Percentiles rank a stretch among this genome's conserved stretches.
phyloP scores from a whole-genome alignment of 2,888 invertebrate genomes.

The Pterostichus niger region DNA sequence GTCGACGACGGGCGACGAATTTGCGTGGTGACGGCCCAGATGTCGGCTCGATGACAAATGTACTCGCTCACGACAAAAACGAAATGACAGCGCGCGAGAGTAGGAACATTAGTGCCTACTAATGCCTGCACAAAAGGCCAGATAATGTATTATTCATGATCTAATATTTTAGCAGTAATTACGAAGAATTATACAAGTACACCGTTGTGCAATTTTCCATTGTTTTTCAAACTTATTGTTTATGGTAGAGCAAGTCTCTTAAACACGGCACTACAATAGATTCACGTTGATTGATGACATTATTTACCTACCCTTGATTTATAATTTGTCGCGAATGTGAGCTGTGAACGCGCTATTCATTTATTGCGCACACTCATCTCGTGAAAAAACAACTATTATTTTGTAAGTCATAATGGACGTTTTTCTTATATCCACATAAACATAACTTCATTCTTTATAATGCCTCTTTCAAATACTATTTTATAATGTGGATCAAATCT shows the following conservation, averaged over 20 bases:
- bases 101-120: slow-evolving; percentile 31
- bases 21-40: slow-evolving; percentile 29
- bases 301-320: background rate
- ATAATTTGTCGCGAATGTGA: background rate
- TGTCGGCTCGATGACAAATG: slow-evolving; percentile 50
- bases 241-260: background rate
- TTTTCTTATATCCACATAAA: too few relatives aligned
- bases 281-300: background rate
- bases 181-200: slow-evolving; percentile 32
- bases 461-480: too few relatives aligned
- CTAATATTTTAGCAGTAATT: slow-evolving; percentile 48
- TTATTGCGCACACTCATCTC: too few relatives aligned
- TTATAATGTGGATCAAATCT: too few relatives aligned
- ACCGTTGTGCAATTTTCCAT: slow-evolving; percentile 12
- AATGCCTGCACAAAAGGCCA: slow-evolving; percentile 26
- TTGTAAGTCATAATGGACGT: too few relatives aligned
- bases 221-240: slow-evolving; percentile 10
- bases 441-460: too few relatives aligned
- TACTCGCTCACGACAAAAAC: slow-evolving; percentile 13
- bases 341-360: too few relatives aligned
- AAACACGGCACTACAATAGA: slow-evolving; percentile 2
- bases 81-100: slow-evolving; percentile 2
- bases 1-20: slow-evolving; percentile 1
- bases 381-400: too few relatives aligned
- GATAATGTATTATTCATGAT: slow-evolving; percentile 44